These are phyloP conservation scores for Baryphthengus martii DNA, from an alignment of 2,113 vertebrate species.

Conservation along the genomic window DNA sequence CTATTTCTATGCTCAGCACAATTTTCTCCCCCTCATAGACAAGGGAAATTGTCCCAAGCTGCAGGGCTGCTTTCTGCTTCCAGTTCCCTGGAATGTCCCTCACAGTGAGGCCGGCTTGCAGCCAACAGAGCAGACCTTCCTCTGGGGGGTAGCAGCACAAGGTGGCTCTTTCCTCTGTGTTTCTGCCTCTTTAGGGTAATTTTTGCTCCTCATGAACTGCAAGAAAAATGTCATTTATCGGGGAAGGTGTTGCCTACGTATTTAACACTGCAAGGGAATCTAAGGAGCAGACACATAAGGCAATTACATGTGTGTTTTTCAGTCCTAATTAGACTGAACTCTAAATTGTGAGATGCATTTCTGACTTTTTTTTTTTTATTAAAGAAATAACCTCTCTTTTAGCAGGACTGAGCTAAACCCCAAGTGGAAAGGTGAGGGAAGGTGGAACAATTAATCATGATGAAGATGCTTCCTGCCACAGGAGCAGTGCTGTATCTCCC, in stretches of 20 bases:
- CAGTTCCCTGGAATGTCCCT: not conserved
- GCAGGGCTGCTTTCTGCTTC: not conserved
- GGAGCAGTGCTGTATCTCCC: not conserved
- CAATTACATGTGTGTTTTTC: slow-evolving; percentile 10
- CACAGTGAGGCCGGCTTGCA: not conserved
- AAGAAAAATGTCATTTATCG: not conserved
- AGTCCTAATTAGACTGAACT: slow-evolving; percentile 26
- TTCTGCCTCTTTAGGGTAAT: not conserved
- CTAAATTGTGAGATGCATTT: not conserved
- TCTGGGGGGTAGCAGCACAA: not conserved
- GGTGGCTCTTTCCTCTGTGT: not conserved
- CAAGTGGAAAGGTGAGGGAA: not conserved
- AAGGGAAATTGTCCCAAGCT: not conserved
- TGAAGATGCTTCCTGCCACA: not conserved
- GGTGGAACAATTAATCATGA: not conserved
- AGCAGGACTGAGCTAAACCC: not conserved
- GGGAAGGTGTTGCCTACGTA: not conserved
- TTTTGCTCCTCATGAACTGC: not conserved
- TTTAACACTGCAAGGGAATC: not conserved
- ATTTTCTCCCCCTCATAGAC: not conserved
- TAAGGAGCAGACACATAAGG: not conserved
- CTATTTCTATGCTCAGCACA: not conserved
- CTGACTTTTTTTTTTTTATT: not conserved
- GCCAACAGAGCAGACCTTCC: not conserved
- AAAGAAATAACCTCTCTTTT: not conserved